Base-by-base conservation (phyloP, 2,888 invertebrate species). In the Yponomeuta plumbellus region DNA sequence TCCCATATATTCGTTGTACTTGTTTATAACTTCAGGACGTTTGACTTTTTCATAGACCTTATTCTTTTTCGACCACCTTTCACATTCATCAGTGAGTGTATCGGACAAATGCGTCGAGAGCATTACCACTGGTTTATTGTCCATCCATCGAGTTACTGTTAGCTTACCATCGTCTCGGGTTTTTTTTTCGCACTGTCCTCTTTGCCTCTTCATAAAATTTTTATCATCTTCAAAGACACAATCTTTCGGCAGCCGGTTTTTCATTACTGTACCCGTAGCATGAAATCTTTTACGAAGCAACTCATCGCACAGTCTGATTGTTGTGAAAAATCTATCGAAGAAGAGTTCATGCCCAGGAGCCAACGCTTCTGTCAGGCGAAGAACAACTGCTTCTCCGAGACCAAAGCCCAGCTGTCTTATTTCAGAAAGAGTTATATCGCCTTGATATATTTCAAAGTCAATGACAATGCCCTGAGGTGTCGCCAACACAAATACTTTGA, bases 281-380 rank as follows among this genome's bases (percentile, higher is more conserved):
- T 52, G 13, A 52, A 52, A 52, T 17, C 56, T 8, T 17, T n/a
- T 13, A 52, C n/a, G 17, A 52, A 52, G 56, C 56, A 52, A 52
- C 56, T 52, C 56, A 17, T 52, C 56, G n/a, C 56, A 52, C 13
- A 52, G 56, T 52, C n/a, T 52, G 56, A 52, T 21, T 23, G 64
- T 68, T 13, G 72, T 70, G 56, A 73, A 73, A 67, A 67, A 70
- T 23, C 71, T 66, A 44, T 71, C 71, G 62, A 67, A 71, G 64
- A 68, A 72, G 11, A 71, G 6, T 11, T 63, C 44, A 68, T 73
- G 71, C 11, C 71, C 71, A 20, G 71, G 69, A 6, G 66, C 68
- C 11, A 73, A 52, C n/a, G 67, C 61, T 11, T 66, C 52, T 11
- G 71, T 67, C 20, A 71, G 59, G 40, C 21, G 44, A 10, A 73